Conservation (phyloP, 2,888 invertebrate genomes). For the Oligia fasciuncula region DNA sequence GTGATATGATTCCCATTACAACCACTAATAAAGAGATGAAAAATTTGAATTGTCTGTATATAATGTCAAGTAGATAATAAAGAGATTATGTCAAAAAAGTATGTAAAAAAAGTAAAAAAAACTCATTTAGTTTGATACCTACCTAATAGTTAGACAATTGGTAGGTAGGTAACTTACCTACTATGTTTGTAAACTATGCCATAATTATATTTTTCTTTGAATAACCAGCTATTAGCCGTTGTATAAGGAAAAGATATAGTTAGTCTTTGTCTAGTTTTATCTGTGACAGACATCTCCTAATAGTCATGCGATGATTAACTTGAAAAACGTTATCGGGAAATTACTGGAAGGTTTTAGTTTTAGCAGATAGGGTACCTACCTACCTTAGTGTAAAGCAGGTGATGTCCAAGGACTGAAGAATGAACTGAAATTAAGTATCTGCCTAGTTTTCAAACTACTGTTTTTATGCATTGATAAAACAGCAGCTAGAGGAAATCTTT, state of each 20-base stretch:
- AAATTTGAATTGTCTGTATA: too few species aligned
- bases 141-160: conserved; percentile 15
- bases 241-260: conserved; percentile 9
- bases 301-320: conserved; percentile 1
- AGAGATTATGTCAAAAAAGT: too few species aligned
- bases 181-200: background rate
- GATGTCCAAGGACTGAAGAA: background rate
- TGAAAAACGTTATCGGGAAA: background rate
- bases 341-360: background rate
- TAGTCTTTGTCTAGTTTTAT: conserved; percentile 19
- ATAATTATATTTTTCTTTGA: conserved; percentile 29
- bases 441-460: background rate
- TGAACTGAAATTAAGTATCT: background rate
- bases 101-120: too few species aligned
- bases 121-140: conserved; percentile 37
- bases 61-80: too few species aligned
- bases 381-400: background rate
- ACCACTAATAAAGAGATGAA: too few species aligned
- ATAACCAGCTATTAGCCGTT: background rate
- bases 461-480: too few species aligned
- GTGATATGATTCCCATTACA: too few species aligned
- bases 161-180: background rate
- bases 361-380: background rate
- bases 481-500: background rate
- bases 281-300: background rate